Conservation (phyloP, 2,113 vertebrate genomes). For the Lophotis ruficrista region DNA sequence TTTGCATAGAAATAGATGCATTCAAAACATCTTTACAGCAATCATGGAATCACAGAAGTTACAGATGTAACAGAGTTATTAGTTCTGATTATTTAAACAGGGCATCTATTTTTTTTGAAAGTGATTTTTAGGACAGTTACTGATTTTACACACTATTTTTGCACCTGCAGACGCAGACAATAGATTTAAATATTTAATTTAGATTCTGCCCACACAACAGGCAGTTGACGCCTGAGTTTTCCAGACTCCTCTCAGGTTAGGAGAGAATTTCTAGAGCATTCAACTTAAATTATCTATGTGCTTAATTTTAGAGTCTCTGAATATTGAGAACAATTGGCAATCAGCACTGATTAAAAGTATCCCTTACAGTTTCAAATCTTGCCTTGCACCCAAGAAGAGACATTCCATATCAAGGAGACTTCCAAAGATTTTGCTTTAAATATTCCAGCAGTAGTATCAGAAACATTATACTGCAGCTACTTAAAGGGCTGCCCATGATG, state of each 20-base stretch:
- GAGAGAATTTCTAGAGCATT: not conserved
- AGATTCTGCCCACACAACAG: not conserved
- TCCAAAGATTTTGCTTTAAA: not conserved
- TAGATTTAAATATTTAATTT: constrained; percentile 18
- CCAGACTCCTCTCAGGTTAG: not conserved
- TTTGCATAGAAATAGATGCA: constrained; percentile 46
- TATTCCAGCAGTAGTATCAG: not conserved
- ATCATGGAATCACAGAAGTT: constrained; percentile 48
- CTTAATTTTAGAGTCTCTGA: not conserved
- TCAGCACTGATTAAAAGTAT: not conserved
- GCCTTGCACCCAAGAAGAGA: not conserved
- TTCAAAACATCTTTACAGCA: constrained; percentile 30
- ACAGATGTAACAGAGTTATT: constrained; percentile 47
- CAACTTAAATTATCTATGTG: not conserved
- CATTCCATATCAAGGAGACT: not conserved
- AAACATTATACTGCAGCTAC: not conserved
- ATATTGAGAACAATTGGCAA: not conserved
- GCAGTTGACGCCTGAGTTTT: not conserved
- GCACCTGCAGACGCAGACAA: not conserved
- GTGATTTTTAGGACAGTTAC: not conserved
- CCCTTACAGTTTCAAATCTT: not conserved
- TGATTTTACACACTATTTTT: constrained; percentile 12
- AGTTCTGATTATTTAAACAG: constrained; percentile 44
- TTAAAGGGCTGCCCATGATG: not conserved
- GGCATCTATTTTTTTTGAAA: constrained; percentile 26